Evolutionary conservation across 1,140 invertebrate species (phyloP).

Genomic region (Bombyx mandarina): DNA sequence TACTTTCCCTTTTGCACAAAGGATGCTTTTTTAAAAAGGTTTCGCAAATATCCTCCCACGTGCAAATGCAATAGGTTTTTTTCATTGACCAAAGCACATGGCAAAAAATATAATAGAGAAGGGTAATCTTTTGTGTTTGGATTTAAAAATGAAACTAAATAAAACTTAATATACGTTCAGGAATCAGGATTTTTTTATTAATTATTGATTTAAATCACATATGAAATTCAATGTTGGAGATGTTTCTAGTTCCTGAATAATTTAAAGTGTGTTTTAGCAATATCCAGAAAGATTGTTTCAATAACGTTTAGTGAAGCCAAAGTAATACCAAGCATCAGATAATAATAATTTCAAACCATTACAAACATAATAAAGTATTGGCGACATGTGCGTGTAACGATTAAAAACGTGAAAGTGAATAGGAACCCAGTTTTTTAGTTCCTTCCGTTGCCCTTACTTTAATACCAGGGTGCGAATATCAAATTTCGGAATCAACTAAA

Average conservation of each 20-base stretch:
- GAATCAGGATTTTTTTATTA: too few relatives aligned
- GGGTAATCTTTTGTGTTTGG: too few relatives aligned
- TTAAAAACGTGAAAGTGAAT: conserved; percentile 57
- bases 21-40: conserved; percentile 39
- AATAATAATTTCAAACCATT: conserved; percentile 1
- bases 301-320: too few relatives aligned
- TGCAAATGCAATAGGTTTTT: conserved; percentile 13
- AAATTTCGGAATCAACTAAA: conserved; percentile 37
- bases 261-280: too few relatives aligned
- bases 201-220: too few relatives aligned
- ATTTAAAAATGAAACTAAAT: too few relatives aligned
- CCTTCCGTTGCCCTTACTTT: conserved; percentile 65
- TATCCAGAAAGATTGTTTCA: too few relatives aligned
- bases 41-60: conserved; percentile 55
- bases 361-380: conserved; percentile 5
- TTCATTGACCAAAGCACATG: not conserved
- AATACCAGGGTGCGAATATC: conserved; percentile 54
- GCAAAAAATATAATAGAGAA: too few relatives aligned
- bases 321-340: not conserved
- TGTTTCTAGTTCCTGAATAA: too few relatives aligned
- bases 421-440: conserved; percentile 60
- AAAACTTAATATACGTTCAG: too few relatives aligned
- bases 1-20: conserved; percentile 43
- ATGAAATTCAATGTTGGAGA: too few relatives aligned
- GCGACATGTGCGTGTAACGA: conserved; percentile 43